Base-by-base conservation (phyloP, 2,888 invertebrate species). In the Melanophora roralis region DNA sequence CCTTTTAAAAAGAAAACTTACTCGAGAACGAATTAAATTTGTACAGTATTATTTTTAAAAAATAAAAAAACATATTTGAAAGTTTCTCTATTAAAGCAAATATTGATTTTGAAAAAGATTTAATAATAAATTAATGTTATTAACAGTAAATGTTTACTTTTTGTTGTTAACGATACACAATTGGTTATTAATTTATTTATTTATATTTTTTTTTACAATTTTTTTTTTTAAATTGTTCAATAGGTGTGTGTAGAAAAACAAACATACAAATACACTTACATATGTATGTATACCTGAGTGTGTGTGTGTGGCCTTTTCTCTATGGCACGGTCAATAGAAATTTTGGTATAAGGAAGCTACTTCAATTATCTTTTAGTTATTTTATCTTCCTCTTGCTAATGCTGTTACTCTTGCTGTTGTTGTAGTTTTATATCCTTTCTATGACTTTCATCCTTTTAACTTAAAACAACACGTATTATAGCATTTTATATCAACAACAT, bases 381-480 rank as follows among this genome's bases (percentile, higher is more conserved):
- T 67, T 74, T 27, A 43, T 72, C 34, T 51, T 69, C 21, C 4
- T 16, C 2, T 14, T 14, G 27, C 27, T 11, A 8, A 1, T 4
- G 9, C 12, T 2, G 6, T 9, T 51, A 27, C 21, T 21, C n/a
- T 43, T 69, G 11, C 34, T 68, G 55, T 55, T 53, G 7, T 34
- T 45, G 16, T 12, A 4, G 34, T 23, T 27, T 19, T 9, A 34
- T 14, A 59, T 76, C 14, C 32, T 47, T 55, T 55, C 62, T 60
- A 60, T 45, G 36, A 53, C 34, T 53, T 55, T 45, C 59, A 75
- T 75, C 47, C 19, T 55, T 68, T 75, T 32, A 16, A 60, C 45
- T 75, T 60, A 68, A 75, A 75, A 75, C 68, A 65, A 45, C 75
- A 75, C 75, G 68, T 75, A 68, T 53, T 62, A 27, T 49, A 69